phyloP scores from a whole-genome alignment of 2,113 vertebrate genomes.

The Sceloporus undulatus region DNA sequence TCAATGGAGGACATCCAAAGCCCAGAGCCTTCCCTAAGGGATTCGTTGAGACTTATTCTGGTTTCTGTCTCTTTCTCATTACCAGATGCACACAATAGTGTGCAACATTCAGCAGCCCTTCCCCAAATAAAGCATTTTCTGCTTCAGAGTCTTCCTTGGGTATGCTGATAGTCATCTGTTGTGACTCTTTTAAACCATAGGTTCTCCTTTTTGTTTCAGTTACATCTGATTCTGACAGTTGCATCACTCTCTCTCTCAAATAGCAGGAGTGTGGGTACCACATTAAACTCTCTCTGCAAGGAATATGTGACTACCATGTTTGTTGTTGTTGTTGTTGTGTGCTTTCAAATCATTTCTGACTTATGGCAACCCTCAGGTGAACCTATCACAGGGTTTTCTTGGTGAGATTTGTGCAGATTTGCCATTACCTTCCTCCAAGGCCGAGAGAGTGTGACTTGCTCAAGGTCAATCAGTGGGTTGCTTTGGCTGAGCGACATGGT shows the following conservation, averaged over 20 bases:
- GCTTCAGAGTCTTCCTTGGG: background rate
- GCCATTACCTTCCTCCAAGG: no score
- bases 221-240: background rate
- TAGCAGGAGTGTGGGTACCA: background rate
- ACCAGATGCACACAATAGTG: background rate
- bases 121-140: background rate
- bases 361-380: no score
- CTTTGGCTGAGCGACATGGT: no score
- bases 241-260: background rate
- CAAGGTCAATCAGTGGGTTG: no score
- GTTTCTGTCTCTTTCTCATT: slow-evolving; percentile 13
- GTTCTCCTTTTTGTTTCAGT: background rate
- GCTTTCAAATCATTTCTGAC: no score
- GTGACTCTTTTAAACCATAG: background rate
- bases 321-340: no score
- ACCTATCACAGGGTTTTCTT: no score
- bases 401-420: no score
- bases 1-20: slow-evolving; percentile 9
- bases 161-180: background rate
- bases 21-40: background rate
- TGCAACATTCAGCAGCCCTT: background rate
- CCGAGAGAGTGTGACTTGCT: no score
- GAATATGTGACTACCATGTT: background rate
- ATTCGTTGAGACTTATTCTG: background rate
- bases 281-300: background rate